Evolutionary conservation across 2,888 invertebrate species (phyloP), one percentile per base, ranked within the genome.

Genomic region (Fabriciana adippe): DNA sequence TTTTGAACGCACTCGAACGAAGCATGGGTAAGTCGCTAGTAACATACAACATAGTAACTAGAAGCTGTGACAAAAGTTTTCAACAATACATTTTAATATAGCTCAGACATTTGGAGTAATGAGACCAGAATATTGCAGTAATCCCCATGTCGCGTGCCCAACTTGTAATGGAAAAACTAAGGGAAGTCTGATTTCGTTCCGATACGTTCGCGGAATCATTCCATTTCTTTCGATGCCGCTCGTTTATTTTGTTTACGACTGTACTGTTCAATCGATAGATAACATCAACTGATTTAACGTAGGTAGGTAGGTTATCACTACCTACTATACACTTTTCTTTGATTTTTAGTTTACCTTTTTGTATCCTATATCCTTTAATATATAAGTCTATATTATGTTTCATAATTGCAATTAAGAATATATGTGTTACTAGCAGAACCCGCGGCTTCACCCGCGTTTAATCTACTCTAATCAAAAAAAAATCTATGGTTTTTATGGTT

Each of bases 121-220:
- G 60, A 51, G 35, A 70, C 60, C 65, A 55, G 56, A 61, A 69
- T 68, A 74, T 72, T 63, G 73, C 73, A 70, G 64, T 72, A 74
- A 74, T 69, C 67, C 69, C 74, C 72, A 73, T 77, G 78, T 83
- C 74, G 83, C 82, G 83, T 82, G 83, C 71, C 76, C 72, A 79
- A 80, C 75, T 81, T 79, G 74, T 84, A 83, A 85, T 86, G 81
- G 81, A 79, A 82, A 82, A 83, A 82, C 79, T 80, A 81, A 74
- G 74, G 74, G 72, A 75, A 76, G 70, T 75, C 48, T 66, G 70
- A 70, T 67, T 70, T 63, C 35, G 57, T 65, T 57, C 18, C 16
- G 61, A 62, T 65, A 41, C 41, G 53, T 64, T 57, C 53, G 64
- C 35, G 64, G 67, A 47, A 57, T 69, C 59, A 51, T 69, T 63